Conservation (phyloP, 2,797 vertebrate species). For the Phoeniculus purpureus region DNA sequence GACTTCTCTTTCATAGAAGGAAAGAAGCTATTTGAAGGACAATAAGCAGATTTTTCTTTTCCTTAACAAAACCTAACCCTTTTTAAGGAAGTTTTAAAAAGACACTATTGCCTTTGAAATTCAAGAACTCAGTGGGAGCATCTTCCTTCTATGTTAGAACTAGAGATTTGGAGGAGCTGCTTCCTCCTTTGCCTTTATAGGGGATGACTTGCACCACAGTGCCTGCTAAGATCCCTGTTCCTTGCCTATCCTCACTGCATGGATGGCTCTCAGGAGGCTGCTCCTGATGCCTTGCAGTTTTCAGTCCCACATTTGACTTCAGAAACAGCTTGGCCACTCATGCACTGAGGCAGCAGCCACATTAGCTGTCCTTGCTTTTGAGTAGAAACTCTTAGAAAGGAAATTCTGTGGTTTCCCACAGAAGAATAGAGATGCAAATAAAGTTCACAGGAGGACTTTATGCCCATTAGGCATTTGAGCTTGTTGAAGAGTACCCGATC, state of each 20-base stretch:
- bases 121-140: neutral
- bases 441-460: neutral
- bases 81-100: neutral
- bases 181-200: neutral
- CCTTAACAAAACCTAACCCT: accelerated
- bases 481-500: neutral
- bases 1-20: neutral
- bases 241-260: accelerated
- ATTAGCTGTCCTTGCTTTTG: neutral
- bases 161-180: neutral
- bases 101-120: neutral
- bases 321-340: neutral
- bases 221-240: neutral
- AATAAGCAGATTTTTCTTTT: neutral
- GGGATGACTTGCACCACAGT: neutral
- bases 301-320: neutral
- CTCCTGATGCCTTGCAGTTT: neutral
- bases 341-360: neutral
- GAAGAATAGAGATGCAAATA: neutral
- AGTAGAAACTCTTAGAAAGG: neutral
- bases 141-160: neutral
- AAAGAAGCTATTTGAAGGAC: neutral
- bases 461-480: neutral
- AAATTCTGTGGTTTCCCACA: neutral
- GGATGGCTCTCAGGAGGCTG: accelerated